Percentiles rank a stretch among this genome's conserved stretches.
phyloP scores from a whole-genome alignment of 2,113 vertebrate species.

The Xenopus borealis region DNA sequence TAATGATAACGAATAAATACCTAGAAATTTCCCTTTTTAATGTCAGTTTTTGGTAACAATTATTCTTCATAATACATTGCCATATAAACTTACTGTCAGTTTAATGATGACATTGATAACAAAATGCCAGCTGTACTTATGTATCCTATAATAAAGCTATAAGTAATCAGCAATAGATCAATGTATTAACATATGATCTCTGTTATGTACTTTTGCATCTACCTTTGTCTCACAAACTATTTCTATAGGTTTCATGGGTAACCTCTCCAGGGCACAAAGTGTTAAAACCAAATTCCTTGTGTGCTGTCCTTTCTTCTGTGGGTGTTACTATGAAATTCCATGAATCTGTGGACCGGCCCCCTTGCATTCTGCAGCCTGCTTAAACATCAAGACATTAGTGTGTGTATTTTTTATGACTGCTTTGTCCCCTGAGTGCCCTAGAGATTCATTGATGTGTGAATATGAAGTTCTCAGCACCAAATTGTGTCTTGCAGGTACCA shows the following conservation, averaged over 20 bases:
- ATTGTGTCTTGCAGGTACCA: constrained; percentile 23
- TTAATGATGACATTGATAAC: too few species aligned
- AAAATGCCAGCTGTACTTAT: too few species aligned
- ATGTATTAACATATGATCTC: too few species aligned
- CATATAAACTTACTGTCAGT: too few species aligned
- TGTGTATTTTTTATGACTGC: constrained; percentile 53
- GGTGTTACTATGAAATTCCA: constrained; percentile 64
- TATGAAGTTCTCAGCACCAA: constrained; percentile 42
- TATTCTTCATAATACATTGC: too few species aligned
- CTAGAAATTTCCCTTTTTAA: too few species aligned
- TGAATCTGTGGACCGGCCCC: constrained; percentile 56
- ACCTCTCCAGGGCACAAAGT: neutral
- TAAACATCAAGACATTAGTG: constrained; percentile 60
- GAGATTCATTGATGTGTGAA: constrained; percentile 60
- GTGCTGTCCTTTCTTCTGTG: constrained; percentile 51
- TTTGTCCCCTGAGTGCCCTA: constrained; percentile 56
- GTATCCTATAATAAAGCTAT: too few species aligned
- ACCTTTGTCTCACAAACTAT: too few species aligned
- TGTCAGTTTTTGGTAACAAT: too few species aligned
- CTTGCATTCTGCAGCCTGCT: constrained; percentile 49
- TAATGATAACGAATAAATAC: too few species aligned
- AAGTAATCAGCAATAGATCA: too few species aligned
- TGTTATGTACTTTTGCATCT: too few species aligned
- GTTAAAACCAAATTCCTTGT: constrained; percentile 30
- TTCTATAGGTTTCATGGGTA: neutral